A percentile compares a stretch with the other conserved stretches of the same genome.
These are phyloP conservation scores for Drosophila limbata DNA, from an alignment of 2,888 invertebrate genomes.

Conservation along the genomic window DNA sequence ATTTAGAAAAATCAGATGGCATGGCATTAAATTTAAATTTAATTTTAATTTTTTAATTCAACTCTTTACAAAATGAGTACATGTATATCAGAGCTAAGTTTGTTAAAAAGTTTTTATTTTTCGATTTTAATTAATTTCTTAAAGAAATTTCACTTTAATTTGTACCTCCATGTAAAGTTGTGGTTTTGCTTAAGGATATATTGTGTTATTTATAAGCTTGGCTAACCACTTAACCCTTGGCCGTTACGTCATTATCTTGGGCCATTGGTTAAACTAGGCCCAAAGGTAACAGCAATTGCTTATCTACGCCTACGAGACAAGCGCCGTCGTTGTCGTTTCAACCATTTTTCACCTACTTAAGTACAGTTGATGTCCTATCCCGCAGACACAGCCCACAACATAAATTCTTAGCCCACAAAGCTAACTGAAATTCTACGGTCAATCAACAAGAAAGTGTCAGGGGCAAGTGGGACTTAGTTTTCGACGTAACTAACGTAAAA, in stretches of 20 bases:
- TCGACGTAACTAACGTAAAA: slow-evolving; percentile 29
- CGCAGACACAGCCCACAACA: slow-evolving; percentile 31
- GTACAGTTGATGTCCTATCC: slow-evolving; percentile 20
- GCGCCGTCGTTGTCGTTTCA: slow-evolving; percentile 10
- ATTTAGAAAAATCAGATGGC: too few species aligned
- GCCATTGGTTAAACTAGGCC: slow-evolving; percentile 39
- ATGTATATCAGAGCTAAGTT: too few species aligned
- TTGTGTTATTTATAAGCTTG: slow-evolving; percentile 40
- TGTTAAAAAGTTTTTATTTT: too few species aligned
- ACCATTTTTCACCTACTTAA: slow-evolving; percentile 60
- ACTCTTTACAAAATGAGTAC: too few species aligned
- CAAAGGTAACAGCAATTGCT: slow-evolving; percentile 42
- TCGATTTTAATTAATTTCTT: not conserved
- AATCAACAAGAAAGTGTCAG: slow-evolving; percentile 45
- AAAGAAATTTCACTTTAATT: not conserved
- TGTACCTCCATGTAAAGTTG: not conserved
- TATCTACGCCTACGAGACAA: slow-evolving; percentile 40
- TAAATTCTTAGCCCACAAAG: slow-evolving; percentile 52
- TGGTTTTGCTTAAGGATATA: not conserved
- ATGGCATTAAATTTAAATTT: too few species aligned
- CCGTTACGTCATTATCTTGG: slow-evolving; percentile 45
- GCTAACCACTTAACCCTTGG: slow-evolving; percentile 28
- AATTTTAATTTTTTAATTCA: not conserved
- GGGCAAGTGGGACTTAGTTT: slow-evolving; percentile 10
- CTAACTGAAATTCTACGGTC: slow-evolving; percentile 55